phyloP scores from a whole-genome alignment of 2,888 invertebrate genomes.

The Andricus curvator region DNA sequence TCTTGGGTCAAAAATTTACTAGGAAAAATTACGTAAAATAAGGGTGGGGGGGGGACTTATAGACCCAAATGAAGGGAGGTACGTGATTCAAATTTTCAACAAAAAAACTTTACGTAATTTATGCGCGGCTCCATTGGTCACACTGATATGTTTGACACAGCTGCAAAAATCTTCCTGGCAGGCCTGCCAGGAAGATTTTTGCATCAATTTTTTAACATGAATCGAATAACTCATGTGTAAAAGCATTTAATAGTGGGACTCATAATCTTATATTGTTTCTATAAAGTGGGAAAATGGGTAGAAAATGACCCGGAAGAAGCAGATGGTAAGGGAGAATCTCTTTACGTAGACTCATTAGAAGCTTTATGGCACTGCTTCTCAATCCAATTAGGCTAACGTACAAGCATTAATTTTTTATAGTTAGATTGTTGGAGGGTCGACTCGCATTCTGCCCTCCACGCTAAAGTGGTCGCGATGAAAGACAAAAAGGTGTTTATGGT shows the following conservation, averaged over 20 bases:
- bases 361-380: conserved; percentile 32
- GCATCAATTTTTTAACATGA: conserved; percentile 1
- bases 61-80: no score
- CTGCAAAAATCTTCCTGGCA: background rate
- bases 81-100: no score
- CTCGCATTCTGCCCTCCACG: background rate
- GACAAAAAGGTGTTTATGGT: conserved; percentile 56
- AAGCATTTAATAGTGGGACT: background rate
- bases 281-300: background rate
- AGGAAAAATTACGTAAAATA: no score
- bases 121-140: no score
- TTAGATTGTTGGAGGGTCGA: conserved; percentile 14
- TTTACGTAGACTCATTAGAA: conserved; percentile 20
- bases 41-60: no score
- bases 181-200: background rate
- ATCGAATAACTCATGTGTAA: background rate
- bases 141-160: no score
- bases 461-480: conserved; percentile 46
- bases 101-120: no score
- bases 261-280: conserved; percentile 19
- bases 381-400: conserved; percentile 33
- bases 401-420: conserved; percentile 38
- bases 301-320: conserved; percentile 25
- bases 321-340: conserved; percentile 2
- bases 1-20: no score